Evolutionary conservation across 2,888 invertebrate genomes (phyloP), one percentile per base, ranked within the genome.

Genomic region (Pheosia tremula): DNA sequence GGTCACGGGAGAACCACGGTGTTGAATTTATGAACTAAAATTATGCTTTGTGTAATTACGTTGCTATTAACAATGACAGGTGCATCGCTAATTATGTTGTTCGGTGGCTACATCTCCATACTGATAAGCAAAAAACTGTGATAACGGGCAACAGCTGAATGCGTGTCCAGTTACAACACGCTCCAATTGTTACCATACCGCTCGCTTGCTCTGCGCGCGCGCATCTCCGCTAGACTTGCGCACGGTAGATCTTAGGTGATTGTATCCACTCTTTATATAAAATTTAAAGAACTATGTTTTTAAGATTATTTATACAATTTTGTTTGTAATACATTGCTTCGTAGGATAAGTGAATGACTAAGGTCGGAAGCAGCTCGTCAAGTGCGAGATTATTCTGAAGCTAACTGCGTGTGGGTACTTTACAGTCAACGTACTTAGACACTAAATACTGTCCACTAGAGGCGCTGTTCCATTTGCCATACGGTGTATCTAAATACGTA

Each of bases 141-240:
- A 74, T 85, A 85, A 85, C 85, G 84, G 85, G 61, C 57, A 49
- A 60, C 66, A 72, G 77, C 70, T 75, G 73, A 70, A 76, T 71
- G 72, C 72, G 72, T 74, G 77, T 82, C 82, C 90, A 89, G 90
- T 90, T 90, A 89, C 80, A 84, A 78, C 74, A 80, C 84, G 91
- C 89, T 90, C 91, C 82, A 89, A 77, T 91, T 90, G 83, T 64
- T 72, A 13, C 62, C 64, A 58, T 77, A 83, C 83, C 84, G 87
- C 72, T 84, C 78, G 64, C 57, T 62, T 56, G 37, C 10, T 24
- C n/a, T 43, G 56, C 66, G 64, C 68, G 62, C 59, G 63, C 68
- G 66, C 68, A 68, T 71, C 74, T 72, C 65, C 63, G 68, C 77
- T 72, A 67, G 66, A 60, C 65, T 62, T 43, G n/a, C 45, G 45